Evolutionary conservation across 2,797 vertebrate species (phyloP).

Genomic region (Enteromius mattozi): DNA sequence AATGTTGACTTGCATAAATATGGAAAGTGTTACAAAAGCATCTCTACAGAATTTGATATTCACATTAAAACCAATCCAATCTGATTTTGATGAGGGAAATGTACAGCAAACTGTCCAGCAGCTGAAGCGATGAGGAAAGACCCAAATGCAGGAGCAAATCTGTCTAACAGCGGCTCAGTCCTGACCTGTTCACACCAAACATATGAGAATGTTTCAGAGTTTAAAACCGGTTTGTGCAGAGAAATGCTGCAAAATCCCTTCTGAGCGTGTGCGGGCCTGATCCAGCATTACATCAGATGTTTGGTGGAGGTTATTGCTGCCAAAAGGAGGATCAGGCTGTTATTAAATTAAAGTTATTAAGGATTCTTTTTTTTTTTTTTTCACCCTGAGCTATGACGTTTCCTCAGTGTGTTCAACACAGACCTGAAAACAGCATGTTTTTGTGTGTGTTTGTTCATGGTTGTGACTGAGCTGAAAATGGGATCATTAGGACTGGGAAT

Average conservation of each 20-base stretch:
- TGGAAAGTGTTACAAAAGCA: neutral
- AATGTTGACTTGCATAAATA: neutral
- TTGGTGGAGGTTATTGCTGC: neutral
- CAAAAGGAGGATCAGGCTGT: neutral
- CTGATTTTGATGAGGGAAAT: neutral
- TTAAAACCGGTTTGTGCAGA: neutral
- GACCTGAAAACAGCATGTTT: neutral
- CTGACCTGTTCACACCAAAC: neutral
- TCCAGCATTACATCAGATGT: neutral
- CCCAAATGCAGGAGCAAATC: neutral
- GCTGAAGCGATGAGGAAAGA: neutral
- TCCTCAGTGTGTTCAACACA: neutral
- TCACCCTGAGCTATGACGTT: neutral
- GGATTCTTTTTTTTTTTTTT: neutral
- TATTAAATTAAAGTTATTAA: neutral
- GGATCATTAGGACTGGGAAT: neutral
- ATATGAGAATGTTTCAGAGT: neutral
- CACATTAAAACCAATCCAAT: neutral
- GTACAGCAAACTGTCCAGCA: neutral
- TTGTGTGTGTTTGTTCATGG: neutral
- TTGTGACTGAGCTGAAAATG: neutral
- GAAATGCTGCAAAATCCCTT: neutral
- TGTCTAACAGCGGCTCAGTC: neutral
- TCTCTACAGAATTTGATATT: neutral
- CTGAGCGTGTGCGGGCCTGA: neutral